phyloP scores from a whole-genome alignment of 2,888 invertebrate species.

The Myathropa florea region DNA sequence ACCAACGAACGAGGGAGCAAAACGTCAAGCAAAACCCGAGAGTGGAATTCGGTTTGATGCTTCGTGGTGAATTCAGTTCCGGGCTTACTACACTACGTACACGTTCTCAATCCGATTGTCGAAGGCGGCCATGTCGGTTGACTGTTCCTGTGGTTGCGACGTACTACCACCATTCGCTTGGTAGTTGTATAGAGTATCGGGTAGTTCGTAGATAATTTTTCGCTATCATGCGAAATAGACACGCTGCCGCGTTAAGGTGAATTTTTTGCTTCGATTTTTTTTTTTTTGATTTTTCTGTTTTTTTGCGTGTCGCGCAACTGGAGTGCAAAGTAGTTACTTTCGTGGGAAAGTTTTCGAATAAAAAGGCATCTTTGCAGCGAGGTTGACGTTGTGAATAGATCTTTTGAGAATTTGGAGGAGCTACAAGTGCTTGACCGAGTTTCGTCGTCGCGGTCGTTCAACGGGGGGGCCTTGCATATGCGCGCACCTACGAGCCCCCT shows the following conservation, averaged over 20 bases:
- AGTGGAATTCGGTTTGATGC: slow-evolving; percentile 44
- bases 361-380: neutral
- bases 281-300: neutral
- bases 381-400: neutral
- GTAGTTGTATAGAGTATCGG: neutral
- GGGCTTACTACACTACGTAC: slow-evolving; percentile 50
- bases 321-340: slow-evolving; percentile 13
- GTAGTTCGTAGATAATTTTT: slow-evolving; percentile 24
- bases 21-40: slow-evolving; percentile 19
- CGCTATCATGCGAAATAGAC: slow-evolving; percentile 32
- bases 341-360: neutral
- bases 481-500: neutral
- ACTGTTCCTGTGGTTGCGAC: slow-evolving; percentile 18
- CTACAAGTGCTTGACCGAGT: slow-evolving; percentile 52
- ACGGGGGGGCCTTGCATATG: slow-evolving; percentile 1
- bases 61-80: slow-evolving; percentile 64
- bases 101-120: slow-evolving; percentile 24
- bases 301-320: slow-evolving; percentile 12
- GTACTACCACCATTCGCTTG: slow-evolving; percentile 13
- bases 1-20: no score
- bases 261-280: neutral
- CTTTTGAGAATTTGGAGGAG: neutral
- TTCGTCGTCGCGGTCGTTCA: neutral
- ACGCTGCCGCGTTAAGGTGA: slow-evolving; percentile 14
- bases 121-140: slow-evolving; percentile 34